phyloP scores from a whole-genome alignment of 2,888 invertebrate genomes.

The Thereva unica region DNA sequence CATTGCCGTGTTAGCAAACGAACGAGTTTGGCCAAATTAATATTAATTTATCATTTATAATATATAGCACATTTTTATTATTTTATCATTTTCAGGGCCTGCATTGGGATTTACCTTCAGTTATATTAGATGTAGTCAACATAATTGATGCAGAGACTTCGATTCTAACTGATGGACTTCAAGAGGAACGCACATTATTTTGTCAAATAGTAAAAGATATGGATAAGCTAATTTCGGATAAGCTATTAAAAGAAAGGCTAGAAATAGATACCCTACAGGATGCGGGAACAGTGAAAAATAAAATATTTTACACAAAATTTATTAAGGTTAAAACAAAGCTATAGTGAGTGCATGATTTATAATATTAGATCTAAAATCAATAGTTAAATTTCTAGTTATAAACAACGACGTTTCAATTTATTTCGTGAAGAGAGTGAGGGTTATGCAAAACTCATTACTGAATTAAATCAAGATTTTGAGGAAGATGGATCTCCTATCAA shows the following conservation, averaged over 20 bases:
- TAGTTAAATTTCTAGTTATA: conserved; percentile 76
- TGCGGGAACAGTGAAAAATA: conserved; percentile 86
- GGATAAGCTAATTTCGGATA: conserved; percentile 82
- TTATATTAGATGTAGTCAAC: conserved; percentile 82
- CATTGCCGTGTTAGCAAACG: no score
- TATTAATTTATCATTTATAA: no score
- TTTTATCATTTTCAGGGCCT: conserved; percentile 63
- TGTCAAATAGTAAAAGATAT: conserved; percentile 77
- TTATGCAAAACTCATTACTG: conserved; percentile 93
- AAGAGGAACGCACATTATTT: conserved; percentile 76
- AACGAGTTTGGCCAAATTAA: no score
- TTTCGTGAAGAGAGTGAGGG: conserved; percentile 99
- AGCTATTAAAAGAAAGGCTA: conserved; percentile 85
- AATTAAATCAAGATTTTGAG: conserved; percentile 83
- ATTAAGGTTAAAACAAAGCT: conserved; percentile 97
- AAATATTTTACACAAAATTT: conserved; percentile 90
- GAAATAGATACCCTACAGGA: conserved; percentile 94
- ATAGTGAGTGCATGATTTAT: conserved; percentile 74
- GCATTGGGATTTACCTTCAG: conserved; percentile 79
- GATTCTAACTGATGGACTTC: conserved; percentile 63
- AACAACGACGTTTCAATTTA: conserved; percentile 98
- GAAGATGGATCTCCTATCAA: conserved; percentile 68
- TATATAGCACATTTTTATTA: conserved; percentile 16
- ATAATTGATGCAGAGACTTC: conserved; percentile 82
- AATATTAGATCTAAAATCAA: background rate